Base-by-base conservation (phyloP, 2,888 invertebrate genomes). In the Mythimna albipuncta region DNA sequence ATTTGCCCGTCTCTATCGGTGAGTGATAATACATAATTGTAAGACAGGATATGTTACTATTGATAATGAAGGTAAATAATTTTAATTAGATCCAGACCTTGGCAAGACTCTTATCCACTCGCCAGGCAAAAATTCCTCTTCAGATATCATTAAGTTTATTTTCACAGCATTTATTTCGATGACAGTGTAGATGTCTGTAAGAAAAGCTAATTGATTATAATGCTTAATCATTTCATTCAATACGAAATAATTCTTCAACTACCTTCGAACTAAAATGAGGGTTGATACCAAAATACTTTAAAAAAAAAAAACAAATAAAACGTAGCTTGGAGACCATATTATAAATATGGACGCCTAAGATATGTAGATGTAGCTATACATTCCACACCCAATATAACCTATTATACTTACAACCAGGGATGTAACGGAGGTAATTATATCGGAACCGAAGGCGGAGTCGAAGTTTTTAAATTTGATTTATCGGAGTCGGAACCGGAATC, bases 21-120 rank as follows among this genome's bases (percentile, higher is more conserved):
- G 52, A 19, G 32, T 59, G 58, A 32, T 7, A 35, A 21, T 44
- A 59, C 1, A 1, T 26, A 26, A 52, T 38, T 69, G 3, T n/a
- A 35, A 26, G 35, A 16, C 4, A 41, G 13, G 6, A 52, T 5
- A 59, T 9, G 44, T 44, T 11, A 4, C 44, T 44, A 2, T 13
- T 13, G 13, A 13, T 44, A 44, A 44, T 44, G 13, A n/a, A 58
- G 11, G 1, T 26, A 55, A 19, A 19, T n/a, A 26, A 55, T 26
- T 47, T 62, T 44, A 54, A 41, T 47, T 47, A 26, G 1, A 54
- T 9, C 4, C 63, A 57, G 83, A 95, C 95, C 95, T 95, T 19
- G 95, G 95, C 57, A 96, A 83, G 58, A 96, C 93, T 84, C 93
- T 89, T 71, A 95, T 89, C 88, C 89, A 92, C 82, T 95, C 94